Evolutionary conservation across 2,888 invertebrate genomes (phyloP), one percentile per base, ranked within the genome.

Genomic region (Salpingus planirostris): DNA sequence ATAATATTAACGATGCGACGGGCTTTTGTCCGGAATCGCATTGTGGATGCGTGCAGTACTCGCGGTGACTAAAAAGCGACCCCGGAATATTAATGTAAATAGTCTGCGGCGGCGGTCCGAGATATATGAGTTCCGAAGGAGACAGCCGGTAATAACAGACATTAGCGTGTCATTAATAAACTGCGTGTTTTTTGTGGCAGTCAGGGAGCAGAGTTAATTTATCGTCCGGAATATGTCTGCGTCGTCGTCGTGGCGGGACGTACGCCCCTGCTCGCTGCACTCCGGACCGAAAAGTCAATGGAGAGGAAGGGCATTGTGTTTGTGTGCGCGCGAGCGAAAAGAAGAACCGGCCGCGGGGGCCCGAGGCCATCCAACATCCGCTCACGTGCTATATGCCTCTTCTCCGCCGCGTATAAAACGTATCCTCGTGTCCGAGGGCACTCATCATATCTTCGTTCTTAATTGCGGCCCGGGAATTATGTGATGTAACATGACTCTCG

Each of bases 391-490:
- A 44, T 49, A 54, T 51, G 52, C 47, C 43, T 49, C 46, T 43
- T 40, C 27, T 27, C 28, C 36, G 29, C 29, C 8, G 26, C 24
- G 11, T 24, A 11, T 8, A 30, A 33, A 36, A 38, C 43, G 26
- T 6, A 43, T 40, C 46, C 41, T 44, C 44, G 38, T 44, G 41
- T 43, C 46, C 36, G 42, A 43, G 31, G 45, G 45, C 46, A 45
- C 45, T 46, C 47, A 41, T 47, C 47, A 43, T 48, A 50, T 43
- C 40, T 47, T 36, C 46, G 46, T 47, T 49, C 50, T 60, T 60
- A 60, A 60, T 60, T 60, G 59, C 56, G 49, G 47, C 33, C 43
- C 46, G 54, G 55, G 54, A 58, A 59, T 53, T 55, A 60, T 57
- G 53, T 55, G 57, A 55, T 54, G 56, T 52, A 56, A 57, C 50